These are phyloP conservation scores for Sinocyclocheilus anshuiensis DNA, from an alignment of 2,113 vertebrate genomes.

Conservation along the genomic window DNA sequence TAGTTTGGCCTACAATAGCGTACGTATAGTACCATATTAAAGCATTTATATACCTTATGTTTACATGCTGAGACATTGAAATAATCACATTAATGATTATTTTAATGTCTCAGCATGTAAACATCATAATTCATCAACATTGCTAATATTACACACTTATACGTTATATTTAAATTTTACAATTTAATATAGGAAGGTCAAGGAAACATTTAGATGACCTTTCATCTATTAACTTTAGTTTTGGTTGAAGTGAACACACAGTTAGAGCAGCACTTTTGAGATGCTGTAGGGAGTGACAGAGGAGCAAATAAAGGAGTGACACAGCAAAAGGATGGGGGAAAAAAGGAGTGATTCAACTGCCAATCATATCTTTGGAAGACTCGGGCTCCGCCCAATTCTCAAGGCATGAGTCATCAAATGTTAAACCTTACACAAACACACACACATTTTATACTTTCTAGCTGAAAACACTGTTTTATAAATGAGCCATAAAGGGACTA, in stretches of 20 bases:
- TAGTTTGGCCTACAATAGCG: not conserved
- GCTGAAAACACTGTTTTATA: conserved; percentile 3
- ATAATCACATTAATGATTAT: not conserved
- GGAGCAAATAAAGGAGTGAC: conserved; percentile 56
- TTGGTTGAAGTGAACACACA: not conserved
- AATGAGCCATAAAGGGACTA: not conserved
- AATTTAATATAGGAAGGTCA: not conserved
- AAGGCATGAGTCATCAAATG: conserved; percentile 44
- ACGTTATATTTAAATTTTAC: not conserved
- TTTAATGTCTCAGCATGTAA: not conserved
- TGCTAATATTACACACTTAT: too few relatives aligned
- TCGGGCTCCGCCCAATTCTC: conserved; percentile 50
- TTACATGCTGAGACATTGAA: not conserved
- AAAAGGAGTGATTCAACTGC: conserved; percentile 45
- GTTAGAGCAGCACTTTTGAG: not conserved
- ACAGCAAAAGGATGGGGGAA: not conserved
- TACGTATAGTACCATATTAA: not conserved
- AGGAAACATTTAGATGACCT: not conserved
- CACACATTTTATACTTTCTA: not conserved
- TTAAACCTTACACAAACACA: conserved; percentile 17
- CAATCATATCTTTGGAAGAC: conserved; percentile 38
- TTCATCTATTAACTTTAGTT: not conserved
- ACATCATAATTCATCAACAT: not conserved
- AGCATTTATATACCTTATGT: not conserved
- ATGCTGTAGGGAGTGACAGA: conserved; percentile 42